phyloP scores from a whole-genome alignment of 2,797 vertebrate genomes.

The Borostomias antarcticus region DNA sequence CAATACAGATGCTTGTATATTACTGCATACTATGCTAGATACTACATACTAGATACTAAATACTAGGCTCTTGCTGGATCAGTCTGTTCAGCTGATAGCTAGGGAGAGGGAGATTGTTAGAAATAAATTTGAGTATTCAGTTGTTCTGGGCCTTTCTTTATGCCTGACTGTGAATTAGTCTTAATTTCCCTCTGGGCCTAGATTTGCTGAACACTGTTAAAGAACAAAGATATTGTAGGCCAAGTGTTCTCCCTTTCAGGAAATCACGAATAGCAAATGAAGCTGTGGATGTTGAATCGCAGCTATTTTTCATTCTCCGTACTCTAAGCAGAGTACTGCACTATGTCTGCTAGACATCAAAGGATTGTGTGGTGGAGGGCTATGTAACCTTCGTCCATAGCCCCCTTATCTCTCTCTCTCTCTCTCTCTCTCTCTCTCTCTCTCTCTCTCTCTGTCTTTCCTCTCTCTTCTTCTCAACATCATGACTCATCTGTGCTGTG shows the following conservation, averaged over 20 bases:
- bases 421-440: too few relatives aligned
- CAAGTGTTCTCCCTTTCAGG: too few relatives aligned
- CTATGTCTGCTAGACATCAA: slow-evolving; percentile 35
- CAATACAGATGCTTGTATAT: too few relatives aligned
- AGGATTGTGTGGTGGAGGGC: slow-evolving; percentile 26
- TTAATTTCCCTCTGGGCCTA: not conserved
- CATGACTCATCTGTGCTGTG: slow-evolving; percentile 49
- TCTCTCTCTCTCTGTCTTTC: too few relatives aligned
- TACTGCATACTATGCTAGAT: too few relatives aligned
- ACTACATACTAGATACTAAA: too few relatives aligned
- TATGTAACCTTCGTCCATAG: too few relatives aligned
- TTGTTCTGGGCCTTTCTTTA: not conserved
- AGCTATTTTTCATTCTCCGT: not conserved
- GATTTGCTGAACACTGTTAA: not conserved
- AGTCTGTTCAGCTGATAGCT: slow-evolving; percentile 32
- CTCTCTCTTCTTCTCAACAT: slow-evolving; percentile 18
- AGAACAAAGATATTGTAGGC: too few relatives aligned
- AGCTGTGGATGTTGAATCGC: not conserved
- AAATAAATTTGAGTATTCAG: slow-evolving; percentile 12
- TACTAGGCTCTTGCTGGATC: too few relatives aligned
- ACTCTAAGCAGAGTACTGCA: not conserved
- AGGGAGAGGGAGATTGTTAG: slow-evolving; percentile 10
- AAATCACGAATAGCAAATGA: too few relatives aligned
- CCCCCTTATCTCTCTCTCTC: too few relatives aligned
- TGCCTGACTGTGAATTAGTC: not conserved